A percentile compares a stretch with the other conserved stretches of the same genome.
These are phyloP conservation scores for Caenorhabditis latens DNA, from an alignment of 1,140 invertebrate genomes.

Conservation along the genomic window DNA sequence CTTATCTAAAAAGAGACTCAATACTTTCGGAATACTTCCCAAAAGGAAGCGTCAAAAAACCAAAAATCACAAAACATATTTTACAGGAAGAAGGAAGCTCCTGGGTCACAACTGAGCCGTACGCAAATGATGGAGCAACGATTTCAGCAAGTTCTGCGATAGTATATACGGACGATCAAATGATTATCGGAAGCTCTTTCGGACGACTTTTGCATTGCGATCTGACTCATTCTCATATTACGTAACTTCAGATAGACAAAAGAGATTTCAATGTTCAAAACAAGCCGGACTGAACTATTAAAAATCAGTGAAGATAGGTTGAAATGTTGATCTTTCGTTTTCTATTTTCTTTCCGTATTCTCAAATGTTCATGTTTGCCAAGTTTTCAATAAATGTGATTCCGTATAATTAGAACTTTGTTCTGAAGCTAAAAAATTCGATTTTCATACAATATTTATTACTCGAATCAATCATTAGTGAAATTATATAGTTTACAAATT, in stretches of 20 bases:
- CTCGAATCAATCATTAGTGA: too few species aligned
- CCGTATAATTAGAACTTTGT: too few species aligned
- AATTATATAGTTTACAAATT: too few species aligned
- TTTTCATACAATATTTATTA: too few species aligned
- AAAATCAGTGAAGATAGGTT: too few species aligned
- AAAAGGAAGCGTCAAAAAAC: conserved; percentile 15
- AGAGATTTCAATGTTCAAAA: too few species aligned
- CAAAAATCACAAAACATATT: conserved; percentile 10
- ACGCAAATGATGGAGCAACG: conserved; percentile 64
- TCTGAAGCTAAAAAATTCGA: too few species aligned
- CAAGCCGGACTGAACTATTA: too few species aligned
- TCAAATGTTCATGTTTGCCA: too few species aligned
- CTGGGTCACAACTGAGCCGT: conserved; percentile 64
- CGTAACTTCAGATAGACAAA: background rate
- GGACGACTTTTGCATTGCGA: conserved; percentile 53
- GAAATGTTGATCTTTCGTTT: too few species aligned
- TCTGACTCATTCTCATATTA: conserved; percentile 42
- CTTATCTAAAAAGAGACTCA: background rate
- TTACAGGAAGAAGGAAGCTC: conserved; percentile 61
- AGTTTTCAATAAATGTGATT: too few species aligned
- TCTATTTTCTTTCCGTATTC: too few species aligned
- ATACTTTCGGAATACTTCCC: background rate
- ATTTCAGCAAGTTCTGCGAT: conserved; percentile 55
- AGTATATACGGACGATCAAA: conserved; percentile 47
- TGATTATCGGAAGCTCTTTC: conserved; percentile 57